Evolutionary conservation across 2,797 vertebrate genomes (phyloP).

Genomic region (Dendrocincla tyrannina): DNA sequence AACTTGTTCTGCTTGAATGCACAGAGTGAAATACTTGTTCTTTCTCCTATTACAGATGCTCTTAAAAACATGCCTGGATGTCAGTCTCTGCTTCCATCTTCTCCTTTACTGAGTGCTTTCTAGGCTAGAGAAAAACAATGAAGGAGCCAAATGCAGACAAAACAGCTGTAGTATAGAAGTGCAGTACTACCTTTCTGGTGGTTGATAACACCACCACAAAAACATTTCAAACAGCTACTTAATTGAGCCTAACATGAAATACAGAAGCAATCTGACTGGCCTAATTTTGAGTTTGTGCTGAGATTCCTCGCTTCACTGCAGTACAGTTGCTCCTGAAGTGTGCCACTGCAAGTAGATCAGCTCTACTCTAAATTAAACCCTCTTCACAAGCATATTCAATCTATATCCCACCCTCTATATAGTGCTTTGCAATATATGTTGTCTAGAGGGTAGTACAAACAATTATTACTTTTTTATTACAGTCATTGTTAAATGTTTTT

Average conservation of each 20-base stretch:
- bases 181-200: background rate
- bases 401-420: background rate
- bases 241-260: background rate
- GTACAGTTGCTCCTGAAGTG: background rate
- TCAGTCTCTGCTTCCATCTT: background rate
- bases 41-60: background rate
- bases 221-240: background rate
- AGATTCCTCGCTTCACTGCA: background rate
- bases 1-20: background rate
- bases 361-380: background rate
- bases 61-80: background rate
- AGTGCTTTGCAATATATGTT: background rate
- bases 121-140: background rate
- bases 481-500: background rate
- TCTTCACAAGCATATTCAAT: background rate
- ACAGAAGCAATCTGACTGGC: background rate
- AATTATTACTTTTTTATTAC: background rate
- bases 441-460: background rate
- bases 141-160: background rate
- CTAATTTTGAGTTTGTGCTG: background rate
- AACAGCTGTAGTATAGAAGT: background rate
- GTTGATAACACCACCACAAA: background rate
- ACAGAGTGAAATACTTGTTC: background rate
- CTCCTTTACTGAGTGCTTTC: background rate
- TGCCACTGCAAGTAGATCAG: background rate